A percentile compares a stretch with the other conserved stretches of the same genome.
These are phyloP conservation scores for Caenorhabditis virilis DNA, from an alignment of 2,888 invertebrate genomes.

Conservation along the genomic window DNA sequence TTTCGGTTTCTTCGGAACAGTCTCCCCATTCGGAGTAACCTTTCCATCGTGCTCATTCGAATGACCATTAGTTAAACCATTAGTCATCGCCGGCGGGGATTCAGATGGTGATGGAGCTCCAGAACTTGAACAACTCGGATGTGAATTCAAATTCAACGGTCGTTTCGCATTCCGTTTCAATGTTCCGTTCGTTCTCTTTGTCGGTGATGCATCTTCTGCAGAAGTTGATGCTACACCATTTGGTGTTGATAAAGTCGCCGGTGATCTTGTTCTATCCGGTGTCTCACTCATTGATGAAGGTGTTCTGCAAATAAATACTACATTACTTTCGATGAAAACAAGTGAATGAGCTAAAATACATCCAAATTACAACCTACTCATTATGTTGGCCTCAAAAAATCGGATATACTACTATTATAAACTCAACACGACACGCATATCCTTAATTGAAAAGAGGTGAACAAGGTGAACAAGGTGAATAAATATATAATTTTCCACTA, in stretches of 20 bases:
- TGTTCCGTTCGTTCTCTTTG: constrained; percentile 17
- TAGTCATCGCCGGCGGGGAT: constrained; percentile 8
- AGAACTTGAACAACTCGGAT: constrained; percentile 7
- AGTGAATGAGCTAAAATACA: too few relatives aligned
- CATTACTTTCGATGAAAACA: background rate
- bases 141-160: constrained; percentile 10
- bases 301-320: constrained; percentile 20
- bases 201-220: constrained; percentile 4
- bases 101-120: constrained; percentile 23
- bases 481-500: too few relatives aligned
- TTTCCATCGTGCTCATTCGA: background rate
- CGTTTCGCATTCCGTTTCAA: constrained; percentile 14
- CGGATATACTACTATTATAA: background rate
- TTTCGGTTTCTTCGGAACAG: background rate
- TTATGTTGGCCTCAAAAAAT: background rate
- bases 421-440: background rate
- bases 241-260: constrained; percentile 3
- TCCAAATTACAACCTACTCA: too few relatives aligned
- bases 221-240: background rate
- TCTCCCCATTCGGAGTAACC: background rate
- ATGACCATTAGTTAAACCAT: constrained; percentile 9
- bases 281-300: constrained; percentile 42
- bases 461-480: too few relatives aligned
- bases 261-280: constrained; percentile 26
- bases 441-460: background rate